Base-by-base conservation (phyloP, 2,113 vertebrate genomes). In the Larimichthys polyactis region DNA sequence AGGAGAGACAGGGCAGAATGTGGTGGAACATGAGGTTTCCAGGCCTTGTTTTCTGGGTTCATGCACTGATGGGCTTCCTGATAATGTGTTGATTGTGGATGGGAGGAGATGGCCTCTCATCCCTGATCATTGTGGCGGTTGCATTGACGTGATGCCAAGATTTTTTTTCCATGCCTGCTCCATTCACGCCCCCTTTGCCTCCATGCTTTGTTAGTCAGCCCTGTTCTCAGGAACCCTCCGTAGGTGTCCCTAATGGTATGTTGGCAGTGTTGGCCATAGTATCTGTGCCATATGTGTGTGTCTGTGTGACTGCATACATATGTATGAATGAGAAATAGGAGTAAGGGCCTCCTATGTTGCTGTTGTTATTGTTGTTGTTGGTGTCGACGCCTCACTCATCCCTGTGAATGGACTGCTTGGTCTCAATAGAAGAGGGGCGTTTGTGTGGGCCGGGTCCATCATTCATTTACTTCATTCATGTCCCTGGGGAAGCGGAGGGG, bases 301-400 rank as follows among this genome's bases (percentile, higher is more conserved):
- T 74, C 81, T 82, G 87, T 86, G 81, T 84, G 86, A 79, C 77
- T 84, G 89, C 85, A 90, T 90, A 90, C 87, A 87, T 90, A 89
- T 86, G 86, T 71, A 88, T 91, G 86, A 89, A 91, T 93, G 89
- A 89, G 88, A 86, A 91, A 90, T 68, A 15, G 77, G 87, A 92
- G 90, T 79, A 81, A 77, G 82, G 91, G 74, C 90, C 90, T 93
- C 88, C 88, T 89, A 59, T 93, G 91, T 91, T 84, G 91, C 90
- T 91, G 89, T 91, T 94, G 90, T 93, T 90, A 24, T 91, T 91
- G 92, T 94, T 92, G 93, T 92, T 91, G 92, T 91, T 91, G 89
- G 84, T 90, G 92, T 93, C 49, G 67, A 93, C 93, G 91, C 93
- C 94, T 94, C 91, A 87, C 94, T 94, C 93, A 93, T 94, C 90